A percentile compares a stretch with the other conserved stretches of the same genome.
Conservation (phyloP, 2,113 vertebrate genomes). For the Nansenia antarctica region DNA sequence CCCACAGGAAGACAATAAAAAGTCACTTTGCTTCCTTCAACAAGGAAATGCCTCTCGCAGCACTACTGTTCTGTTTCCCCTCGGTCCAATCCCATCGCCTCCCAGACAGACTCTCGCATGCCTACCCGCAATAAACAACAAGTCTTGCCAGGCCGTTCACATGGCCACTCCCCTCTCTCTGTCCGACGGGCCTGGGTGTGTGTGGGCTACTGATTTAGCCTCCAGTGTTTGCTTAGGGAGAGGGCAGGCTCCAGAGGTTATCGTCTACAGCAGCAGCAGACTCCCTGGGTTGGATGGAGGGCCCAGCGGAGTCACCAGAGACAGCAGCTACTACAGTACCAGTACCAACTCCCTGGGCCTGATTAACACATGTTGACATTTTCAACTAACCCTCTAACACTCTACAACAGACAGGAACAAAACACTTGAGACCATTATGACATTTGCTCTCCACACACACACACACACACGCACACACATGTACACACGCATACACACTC, state of each 20-base stretch:
- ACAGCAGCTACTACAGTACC: neutral
- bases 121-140: neutral
- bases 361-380: too few species aligned
- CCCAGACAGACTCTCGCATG: neutral
- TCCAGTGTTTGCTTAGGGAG: neutral
- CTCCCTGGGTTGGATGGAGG: neutral
- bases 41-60: slow-evolving; percentile 18
- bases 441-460: neutral
- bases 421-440: too few species aligned
- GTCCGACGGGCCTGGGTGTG: neutral
- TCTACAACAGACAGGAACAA: too few species aligned
- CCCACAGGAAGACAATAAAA: slow-evolving; percentile 44
- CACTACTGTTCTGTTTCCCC: neutral
- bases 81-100: neutral
- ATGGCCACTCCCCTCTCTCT: neutral
- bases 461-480: neutral
- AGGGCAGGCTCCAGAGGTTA: neutral
- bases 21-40: slow-evolving; percentile 15
- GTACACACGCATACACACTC: neutral
- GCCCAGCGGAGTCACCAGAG: neutral
- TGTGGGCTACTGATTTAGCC: neutral
- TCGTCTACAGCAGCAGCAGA: neutral
- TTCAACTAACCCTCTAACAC: too few species aligned
- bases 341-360: neutral
- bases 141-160: neutral